These are phyloP conservation scores for Limulus polyphemus DNA, from an alignment of 2,888 invertebrate genomes.

Conservation along the genomic window DNA sequence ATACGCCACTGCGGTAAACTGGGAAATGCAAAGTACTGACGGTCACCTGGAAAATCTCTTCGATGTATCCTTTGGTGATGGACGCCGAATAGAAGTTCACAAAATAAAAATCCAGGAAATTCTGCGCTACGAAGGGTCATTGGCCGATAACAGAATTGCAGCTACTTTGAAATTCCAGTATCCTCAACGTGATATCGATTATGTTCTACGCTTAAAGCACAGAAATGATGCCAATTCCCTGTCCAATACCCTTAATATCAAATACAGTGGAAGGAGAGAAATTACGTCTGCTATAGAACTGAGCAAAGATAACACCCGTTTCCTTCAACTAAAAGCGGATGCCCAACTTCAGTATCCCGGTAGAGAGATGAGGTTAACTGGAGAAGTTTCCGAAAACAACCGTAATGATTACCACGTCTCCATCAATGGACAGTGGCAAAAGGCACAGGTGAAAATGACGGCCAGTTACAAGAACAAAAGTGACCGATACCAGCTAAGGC, in stretches of 20 bases:
- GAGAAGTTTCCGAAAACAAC: slow-evolving; percentile 6
- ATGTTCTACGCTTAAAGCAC: slow-evolving; percentile 12
- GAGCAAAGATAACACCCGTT: slow-evolving; percentile 3
- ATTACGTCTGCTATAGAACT: slow-evolving; percentile 8
- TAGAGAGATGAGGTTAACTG: slow-evolving; percentile 9
- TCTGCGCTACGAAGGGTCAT: slow-evolving; percentile 13
- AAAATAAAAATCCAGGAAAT: slow-evolving; percentile 18
- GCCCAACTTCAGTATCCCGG: slow-evolving; percentile 14
- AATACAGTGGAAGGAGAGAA: slow-evolving; percentile 10
- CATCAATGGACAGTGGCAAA: slow-evolving; percentile 14
- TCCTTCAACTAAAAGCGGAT: slow-evolving; percentile 6
- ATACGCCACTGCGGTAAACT: slow-evolving; percentile 16
- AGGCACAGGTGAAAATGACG: slow-evolving; percentile 3
- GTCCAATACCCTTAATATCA: slow-evolving; percentile 10
- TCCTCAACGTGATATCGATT: slow-evolving; percentile 18
- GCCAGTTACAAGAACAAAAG: slow-evolving; percentile 15
- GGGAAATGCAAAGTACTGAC: slow-evolving; percentile 19
- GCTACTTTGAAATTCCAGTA: slow-evolving; percentile 12
- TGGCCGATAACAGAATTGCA: slow-evolving; percentile 14
- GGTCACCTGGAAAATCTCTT: slow-evolving; percentile 21
- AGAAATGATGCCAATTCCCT: slow-evolving; percentile 14
- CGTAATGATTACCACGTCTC: slow-evolving; percentile 12
- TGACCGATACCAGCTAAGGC: slow-evolving; percentile 6
- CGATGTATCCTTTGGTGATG: slow-evolving; percentile 14
- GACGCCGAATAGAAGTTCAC: slow-evolving; percentile 16